A percentile compares a stretch with the other conserved stretches of the same genome.
phyloP scores from a whole-genome alignment of 2,113 vertebrate species.

The Neogale vison region DNA sequence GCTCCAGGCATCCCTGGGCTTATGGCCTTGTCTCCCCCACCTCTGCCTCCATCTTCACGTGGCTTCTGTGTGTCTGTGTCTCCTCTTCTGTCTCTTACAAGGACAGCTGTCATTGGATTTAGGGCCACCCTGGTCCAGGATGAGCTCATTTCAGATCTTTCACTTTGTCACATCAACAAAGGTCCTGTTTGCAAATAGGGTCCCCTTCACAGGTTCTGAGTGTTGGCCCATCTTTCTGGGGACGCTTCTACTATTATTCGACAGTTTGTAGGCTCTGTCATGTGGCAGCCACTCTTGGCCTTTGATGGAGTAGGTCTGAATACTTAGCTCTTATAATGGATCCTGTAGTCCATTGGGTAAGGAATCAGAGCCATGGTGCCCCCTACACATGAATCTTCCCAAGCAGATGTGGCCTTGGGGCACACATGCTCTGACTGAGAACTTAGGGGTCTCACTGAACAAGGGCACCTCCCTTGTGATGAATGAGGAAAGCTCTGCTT shows the following conservation, averaged over 20 bases:
- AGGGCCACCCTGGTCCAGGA: not conserved
- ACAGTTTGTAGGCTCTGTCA: not conserved
- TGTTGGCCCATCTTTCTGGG: not conserved
- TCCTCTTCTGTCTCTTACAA: not conserved
- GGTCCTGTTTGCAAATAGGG: not conserved
- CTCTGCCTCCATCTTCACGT: not conserved
- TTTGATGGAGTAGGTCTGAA: not conserved
- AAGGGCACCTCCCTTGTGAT: not conserved
- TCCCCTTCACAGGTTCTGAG: not conserved
- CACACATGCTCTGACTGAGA: not conserved
- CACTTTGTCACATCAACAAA: not conserved
- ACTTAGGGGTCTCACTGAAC: not conserved
- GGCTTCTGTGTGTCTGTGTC: not conserved
- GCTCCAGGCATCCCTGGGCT: not conserved
- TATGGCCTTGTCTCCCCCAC: rapidly evolving
- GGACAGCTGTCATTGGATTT: not conserved
- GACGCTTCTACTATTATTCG: not conserved
- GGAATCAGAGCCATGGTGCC: not conserved
- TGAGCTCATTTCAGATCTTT: not conserved
- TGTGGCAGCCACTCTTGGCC: not conserved
- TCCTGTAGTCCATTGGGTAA: not conserved
- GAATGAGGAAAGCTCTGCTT: not conserved
- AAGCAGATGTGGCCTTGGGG: not conserved
- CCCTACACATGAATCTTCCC: not conserved
- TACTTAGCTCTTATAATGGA: not conserved